Evolutionary conservation across 2,113 vertebrate species (phyloP), one percentile per base, ranked within the genome.

Genomic region (Vicugna pacos): DNA sequence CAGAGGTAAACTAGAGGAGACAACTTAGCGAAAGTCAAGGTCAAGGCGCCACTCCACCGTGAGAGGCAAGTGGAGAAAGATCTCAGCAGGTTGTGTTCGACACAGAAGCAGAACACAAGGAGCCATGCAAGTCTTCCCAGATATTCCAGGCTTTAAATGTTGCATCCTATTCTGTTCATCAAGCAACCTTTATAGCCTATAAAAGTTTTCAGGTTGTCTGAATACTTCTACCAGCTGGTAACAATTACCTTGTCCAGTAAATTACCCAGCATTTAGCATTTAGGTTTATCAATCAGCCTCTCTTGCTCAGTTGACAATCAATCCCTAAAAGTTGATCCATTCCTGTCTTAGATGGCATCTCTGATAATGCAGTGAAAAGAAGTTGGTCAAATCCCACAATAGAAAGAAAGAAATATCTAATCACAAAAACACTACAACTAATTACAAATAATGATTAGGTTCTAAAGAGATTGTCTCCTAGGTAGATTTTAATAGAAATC

Each of bases 391-490:
- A 93, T 84, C 16, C 48, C 26, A 70, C n/a, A 91, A 73, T 0
- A 42, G 35, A 73, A 89, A 70, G 52, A 93, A 91, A 91, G 14
- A 90, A 77, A 92, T 35, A 17, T 10, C 80, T 88, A 77, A 56
- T 56, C 48, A 83, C 19, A 94, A 94, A 92, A 65, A 62, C 26
- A 67, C 16, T 9, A 60, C 32, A 89, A 88, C 60, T 52, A 52
- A 65, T 87, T 69, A 89, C 9, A 81, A 35, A 42, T 1, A 83
- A 20, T 88, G 54, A 95, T 35, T 56, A 94, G 75, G 4, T 84
- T 89, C 38, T 93, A 89, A 95, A 77, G n/a, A 95, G 82, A 95
- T 0, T 75, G 46, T 93, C 82, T 94, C 52, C 50, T 87, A 38
- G 14, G 17, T 58, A 89, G 22, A 87, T 56, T 82, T 81, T 94